Evolutionary conservation across 2,113 vertebrate species (phyloP).

Genomic region (Polypterus senegalus): DNA sequence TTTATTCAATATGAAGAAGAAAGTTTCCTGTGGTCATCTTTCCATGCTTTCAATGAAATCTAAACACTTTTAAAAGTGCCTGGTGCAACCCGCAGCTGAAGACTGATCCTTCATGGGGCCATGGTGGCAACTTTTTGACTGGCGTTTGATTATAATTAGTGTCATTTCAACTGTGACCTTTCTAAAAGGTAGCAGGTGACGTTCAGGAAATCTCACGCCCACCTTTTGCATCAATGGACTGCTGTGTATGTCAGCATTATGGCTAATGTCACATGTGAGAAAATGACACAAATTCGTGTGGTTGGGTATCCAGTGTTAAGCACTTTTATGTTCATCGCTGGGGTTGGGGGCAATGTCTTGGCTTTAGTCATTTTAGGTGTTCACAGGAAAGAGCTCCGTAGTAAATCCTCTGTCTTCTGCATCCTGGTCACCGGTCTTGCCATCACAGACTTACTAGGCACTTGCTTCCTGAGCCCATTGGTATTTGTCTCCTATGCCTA

Average conservation of each 20-base stretch:
- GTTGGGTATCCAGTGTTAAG: slow-evolving; percentile 47
- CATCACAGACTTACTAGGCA: slow-evolving; percentile 71
- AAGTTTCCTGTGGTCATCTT: no score
- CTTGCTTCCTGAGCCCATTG: slow-evolving; percentile 66
- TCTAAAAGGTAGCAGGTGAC: no score
- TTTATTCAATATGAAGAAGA: no score
- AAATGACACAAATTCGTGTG: slow-evolving; percentile 33
- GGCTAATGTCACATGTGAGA: slow-evolving; percentile 35
- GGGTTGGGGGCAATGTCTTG: slow-evolving; percentile 63
- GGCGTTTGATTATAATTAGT: no score
- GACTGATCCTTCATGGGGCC: no score
- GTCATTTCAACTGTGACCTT: no score
- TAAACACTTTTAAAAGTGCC: no score
- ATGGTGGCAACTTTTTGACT: no score
- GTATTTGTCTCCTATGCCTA: slow-evolving; percentile 70
- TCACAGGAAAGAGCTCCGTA: slow-evolving; percentile 48
- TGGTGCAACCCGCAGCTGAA: no score
- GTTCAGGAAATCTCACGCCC: no score
- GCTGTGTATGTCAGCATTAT: slow-evolving; percentile 13
- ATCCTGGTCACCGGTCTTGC: slow-evolving; percentile 76
- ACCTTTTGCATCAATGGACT: no score
- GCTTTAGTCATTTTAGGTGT: slow-evolving; percentile 68
- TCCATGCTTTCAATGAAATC: no score
- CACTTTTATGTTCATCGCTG: slow-evolving; percentile 67
- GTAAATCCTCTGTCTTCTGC: slow-evolving; percentile 64